A percentile compares a stretch with the other conserved stretches of the same genome.
Evolutionary conservation across 2,797 vertebrate genomes (phyloP).

Genomic region (Brotula barbata): DNA sequence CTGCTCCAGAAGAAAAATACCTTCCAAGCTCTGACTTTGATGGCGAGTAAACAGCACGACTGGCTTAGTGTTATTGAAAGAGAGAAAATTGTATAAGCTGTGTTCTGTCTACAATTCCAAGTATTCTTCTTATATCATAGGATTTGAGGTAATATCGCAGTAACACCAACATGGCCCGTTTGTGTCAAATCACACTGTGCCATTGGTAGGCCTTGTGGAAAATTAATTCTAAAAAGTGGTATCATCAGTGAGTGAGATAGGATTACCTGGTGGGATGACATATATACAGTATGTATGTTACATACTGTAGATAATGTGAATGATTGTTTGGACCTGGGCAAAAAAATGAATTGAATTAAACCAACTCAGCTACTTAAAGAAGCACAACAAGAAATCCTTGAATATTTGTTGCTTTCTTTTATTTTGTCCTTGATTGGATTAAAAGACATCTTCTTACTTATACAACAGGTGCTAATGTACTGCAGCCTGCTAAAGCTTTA

Average conservation of each 20-base stretch:
- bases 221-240: not conserved
- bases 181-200: no score
- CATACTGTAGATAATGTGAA: constrained; percentile 33
- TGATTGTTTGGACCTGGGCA: constrained; percentile 42
- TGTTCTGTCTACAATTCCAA: constrained; percentile 48
- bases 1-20: constrained; percentile 74
- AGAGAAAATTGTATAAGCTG: constrained; percentile 65
- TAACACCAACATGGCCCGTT: constrained; percentile 5
- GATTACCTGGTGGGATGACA: constrained; percentile 37
- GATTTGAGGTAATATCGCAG: constrained; percentile 31
- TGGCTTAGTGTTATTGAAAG: constrained; percentile 70
- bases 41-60: constrained; percentile 75
- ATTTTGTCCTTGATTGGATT: constrained; percentile 16
- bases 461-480: constrained; percentile 2
- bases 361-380: not conserved
- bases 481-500: not conserved
- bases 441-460: constrained; percentile 3
- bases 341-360: constrained; percentile 20
- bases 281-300: constrained; percentile 12
- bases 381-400: constrained; percentile 11
- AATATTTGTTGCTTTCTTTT: constrained; percentile 18
- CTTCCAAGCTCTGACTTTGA: constrained; percentile 77
- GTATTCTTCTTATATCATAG: constrained; percentile 36
- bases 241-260: constrained; percentile 33
- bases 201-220: no score